Base-by-base conservation (phyloP, 2,797 vertebrate genomes). In the Yasuhikotakia modesta region DNA sequence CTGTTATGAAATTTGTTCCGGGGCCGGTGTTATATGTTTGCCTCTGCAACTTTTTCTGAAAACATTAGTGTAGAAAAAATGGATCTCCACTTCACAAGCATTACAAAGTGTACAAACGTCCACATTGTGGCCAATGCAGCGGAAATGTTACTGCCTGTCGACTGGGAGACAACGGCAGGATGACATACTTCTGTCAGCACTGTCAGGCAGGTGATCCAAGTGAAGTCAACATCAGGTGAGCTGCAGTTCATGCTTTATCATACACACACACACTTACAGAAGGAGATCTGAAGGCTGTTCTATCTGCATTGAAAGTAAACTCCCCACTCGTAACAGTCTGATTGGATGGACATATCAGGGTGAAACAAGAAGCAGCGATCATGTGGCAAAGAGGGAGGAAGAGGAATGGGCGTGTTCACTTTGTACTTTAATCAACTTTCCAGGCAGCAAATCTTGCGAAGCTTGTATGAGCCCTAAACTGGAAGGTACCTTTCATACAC, bases 151-250 rank as follows among this genome's bases (percentile, higher is more conserved):
- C 92, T 0, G 91, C 93, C 75, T 98, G 96, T 89, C 95, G 94
- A 45, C 87, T 98, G 64, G 97, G 97, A 84, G 94, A 97, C 77
- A 90, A 93, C 16, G 88, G 88, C 83, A 94, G 97, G 86, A 96
- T 98, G 95, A 98, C 97, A 10, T 98, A 97, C 88, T 96, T 97
- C 90, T 99, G 97, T 76, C 86, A 92, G 67, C 87, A 0, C 0
- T 99, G 97, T 87, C 97, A 99, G 83, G 94, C 88, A 19, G 90
- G 63, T 3, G 92, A 95, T 86, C 92, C 94, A 70, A 87, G 90
- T 50, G 79, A 90, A 70, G 76, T 93, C 78, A 91, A 88, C 79
- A 32, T 91, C 71, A 88, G 95, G 97, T 98, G 92, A 65, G 90
- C 32, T 46, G 22, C 21, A 72, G 39, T 5, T 68, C 21, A 32